Percentiles rank a stretch among this genome's conserved stretches.
These are phyloP conservation scores for Lophochroa leadbeateri DNA, from an alignment of 2,113 vertebrate genomes.

Conservation along the genomic window DNA sequence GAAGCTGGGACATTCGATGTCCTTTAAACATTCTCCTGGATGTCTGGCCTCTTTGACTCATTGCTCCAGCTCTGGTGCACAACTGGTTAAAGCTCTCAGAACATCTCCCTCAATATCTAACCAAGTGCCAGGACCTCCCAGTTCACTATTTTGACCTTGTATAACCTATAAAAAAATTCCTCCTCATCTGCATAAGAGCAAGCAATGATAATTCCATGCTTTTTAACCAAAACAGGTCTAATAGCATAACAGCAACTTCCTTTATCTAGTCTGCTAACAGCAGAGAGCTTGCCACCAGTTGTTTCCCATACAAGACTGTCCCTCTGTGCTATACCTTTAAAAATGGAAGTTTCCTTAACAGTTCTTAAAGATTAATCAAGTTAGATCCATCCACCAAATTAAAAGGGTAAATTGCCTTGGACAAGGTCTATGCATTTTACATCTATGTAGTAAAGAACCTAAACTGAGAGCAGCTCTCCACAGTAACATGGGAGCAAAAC, in stretches of 20 bases:
- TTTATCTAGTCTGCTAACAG: background rate
- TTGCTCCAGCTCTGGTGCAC: background rate
- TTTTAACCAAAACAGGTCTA: background rate
- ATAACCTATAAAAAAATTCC: background rate
- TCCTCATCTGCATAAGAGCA: background rate
- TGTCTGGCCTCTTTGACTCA: background rate
- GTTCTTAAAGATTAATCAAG: background rate
- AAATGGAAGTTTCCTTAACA: fast-evolving
- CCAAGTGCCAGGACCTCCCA: background rate
- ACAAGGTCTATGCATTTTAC: background rate
- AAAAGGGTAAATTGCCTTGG: background rate
- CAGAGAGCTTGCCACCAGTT: background rate
- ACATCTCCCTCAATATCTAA: background rate
- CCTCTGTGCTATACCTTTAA: background rate
- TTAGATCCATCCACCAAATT: background rate
- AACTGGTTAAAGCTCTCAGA: background rate
- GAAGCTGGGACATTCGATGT: background rate
- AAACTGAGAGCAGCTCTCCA: background rate
- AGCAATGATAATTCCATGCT: background rate
- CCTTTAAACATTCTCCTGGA: background rate
- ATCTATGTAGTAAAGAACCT: background rate
- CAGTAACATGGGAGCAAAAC: background rate
- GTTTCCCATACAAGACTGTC: background rate
- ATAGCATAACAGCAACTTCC: fast-evolving
- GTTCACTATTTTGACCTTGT: background rate